Percentiles rank a stretch among this genome's conserved stretches.
Evolutionary conservation across 2,113 vertebrate species (phyloP).

Genomic region (Ptyas mucosa): DNA sequence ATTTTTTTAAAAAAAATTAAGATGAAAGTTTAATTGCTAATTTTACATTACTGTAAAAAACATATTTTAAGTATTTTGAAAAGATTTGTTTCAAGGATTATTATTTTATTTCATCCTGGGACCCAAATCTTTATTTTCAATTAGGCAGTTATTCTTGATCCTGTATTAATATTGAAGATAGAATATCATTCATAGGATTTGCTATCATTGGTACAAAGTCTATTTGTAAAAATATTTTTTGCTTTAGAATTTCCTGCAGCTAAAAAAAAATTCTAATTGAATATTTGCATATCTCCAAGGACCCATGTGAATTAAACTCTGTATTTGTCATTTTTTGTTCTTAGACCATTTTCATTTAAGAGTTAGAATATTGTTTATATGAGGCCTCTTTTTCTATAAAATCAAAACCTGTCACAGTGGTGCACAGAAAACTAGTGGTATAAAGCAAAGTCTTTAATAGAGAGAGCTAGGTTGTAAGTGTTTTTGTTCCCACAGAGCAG

Average conservation of each 20-base stretch:
- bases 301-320: conserved; percentile 61
- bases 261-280: conserved; percentile 60
- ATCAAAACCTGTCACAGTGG: conserved; percentile 79
- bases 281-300: conserved; percentile 75
- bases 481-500: conserved; percentile 79
- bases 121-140: conserved; percentile 44
- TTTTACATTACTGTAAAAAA: conserved; percentile 26
- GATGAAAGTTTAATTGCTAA: conserved; percentile 43
- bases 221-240: conserved; percentile 43
- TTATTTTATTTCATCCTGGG: conserved; percentile 38
- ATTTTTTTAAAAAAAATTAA: conserved; percentile 13
- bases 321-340: conserved; percentile 71
- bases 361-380: conserved; percentile 75
- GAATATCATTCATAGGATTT: conserved; percentile 50
- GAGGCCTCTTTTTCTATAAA: conserved; percentile 74
- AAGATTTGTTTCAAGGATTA: conserved; percentile 38
- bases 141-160: conserved; percentile 42
- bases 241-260: conserved; percentile 14
- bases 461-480: conserved; percentile 75
- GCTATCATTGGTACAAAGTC: conserved; percentile 44
- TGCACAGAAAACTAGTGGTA: conserved; percentile 74
- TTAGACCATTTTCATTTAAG: conserved; percentile 73
- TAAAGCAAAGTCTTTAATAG: conserved; percentile 81
- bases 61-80: conserved; percentile 8
- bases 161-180: conserved; percentile 49